Evolutionary conservation across 1,140 invertebrate species (phyloP).

Genomic region (Bombus huntii): DNA sequence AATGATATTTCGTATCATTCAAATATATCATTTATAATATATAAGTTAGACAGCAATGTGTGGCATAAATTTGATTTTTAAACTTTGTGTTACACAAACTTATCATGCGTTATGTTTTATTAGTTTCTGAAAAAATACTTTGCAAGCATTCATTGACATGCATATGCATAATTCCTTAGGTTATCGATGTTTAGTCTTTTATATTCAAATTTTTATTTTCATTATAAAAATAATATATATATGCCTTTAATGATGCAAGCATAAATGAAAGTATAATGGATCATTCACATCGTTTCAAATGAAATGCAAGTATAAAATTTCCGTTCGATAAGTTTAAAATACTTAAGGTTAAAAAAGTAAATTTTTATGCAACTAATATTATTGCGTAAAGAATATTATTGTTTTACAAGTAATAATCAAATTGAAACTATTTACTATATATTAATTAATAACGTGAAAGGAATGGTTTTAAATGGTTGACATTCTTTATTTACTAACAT

Average conservation of each 20-base stretch:
- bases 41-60: no score
- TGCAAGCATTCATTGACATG: neutral
- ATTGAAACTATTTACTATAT: neutral
- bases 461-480: neutral
- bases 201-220: neutral
- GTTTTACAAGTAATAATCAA: no score
- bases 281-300: neutral
- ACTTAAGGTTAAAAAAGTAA: neutral
- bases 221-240: neutral
- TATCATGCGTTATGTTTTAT: neutral
- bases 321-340: neutral
- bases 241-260: neutral
- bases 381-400: no score
- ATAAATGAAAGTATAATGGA: neutral
- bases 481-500: neutral
- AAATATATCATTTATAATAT: no score
- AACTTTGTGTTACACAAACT: neutral
- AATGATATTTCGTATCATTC: neutral
- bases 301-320: no score
- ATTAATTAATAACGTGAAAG: neutral
- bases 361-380: neutral
- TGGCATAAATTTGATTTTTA: neutral
- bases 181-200: neutral
- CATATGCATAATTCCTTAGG: neutral
- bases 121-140: neutral